Evolutionary conservation across 2,888 invertebrate species (phyloP), one percentile per base, ranked within the genome.

Genomic region (Lapara coniferarum): DNA sequence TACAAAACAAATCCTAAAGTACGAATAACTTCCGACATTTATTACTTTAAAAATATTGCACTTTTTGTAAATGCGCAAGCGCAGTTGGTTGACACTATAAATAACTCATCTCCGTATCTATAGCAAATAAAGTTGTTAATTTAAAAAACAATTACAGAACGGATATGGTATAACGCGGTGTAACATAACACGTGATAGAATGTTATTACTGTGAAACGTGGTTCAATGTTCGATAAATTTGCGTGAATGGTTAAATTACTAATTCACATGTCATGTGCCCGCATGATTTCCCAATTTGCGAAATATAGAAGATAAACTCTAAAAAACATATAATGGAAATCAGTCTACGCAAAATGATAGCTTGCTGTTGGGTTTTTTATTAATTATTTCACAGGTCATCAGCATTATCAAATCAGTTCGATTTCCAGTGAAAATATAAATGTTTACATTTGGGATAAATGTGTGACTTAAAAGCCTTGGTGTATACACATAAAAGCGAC

Each of bases 181-280:
- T 63, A 49, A 63, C 46, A 63, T 63, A 63, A 63, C 63, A 63
- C 46, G 49, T 49, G 63, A 63, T 63, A 63, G 49, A 63, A 46
- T 25, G 16, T 6, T 13, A 63, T 49, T 37, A 63, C 46, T 49
- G 63, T 19, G 63, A 63, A 49, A 63, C 63, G 46, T 16, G 25
- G 63, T 63, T 63, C 63, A 49, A 49, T 63, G 63, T n/a, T 63
- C 63, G 63, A 63, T 63, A 49, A 63, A 63, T 63, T 25, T 49
- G 13, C 12, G 19, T 63, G 49, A 25, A 19, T 46, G 5, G 63
- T 63, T 67, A n/a, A 55, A 37, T 53, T 55, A 16, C 30, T 37
- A 55, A 67, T 44, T 55, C 13, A 12, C 19, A 63, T 63, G 13
- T 19, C 3, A 46, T n/a, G 44, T 19, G 19, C 63, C 63, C 63